Evolutionary conservation across 2,797 vertebrate species (phyloP).

Genomic region (Crotalus adamanteus): DNA sequence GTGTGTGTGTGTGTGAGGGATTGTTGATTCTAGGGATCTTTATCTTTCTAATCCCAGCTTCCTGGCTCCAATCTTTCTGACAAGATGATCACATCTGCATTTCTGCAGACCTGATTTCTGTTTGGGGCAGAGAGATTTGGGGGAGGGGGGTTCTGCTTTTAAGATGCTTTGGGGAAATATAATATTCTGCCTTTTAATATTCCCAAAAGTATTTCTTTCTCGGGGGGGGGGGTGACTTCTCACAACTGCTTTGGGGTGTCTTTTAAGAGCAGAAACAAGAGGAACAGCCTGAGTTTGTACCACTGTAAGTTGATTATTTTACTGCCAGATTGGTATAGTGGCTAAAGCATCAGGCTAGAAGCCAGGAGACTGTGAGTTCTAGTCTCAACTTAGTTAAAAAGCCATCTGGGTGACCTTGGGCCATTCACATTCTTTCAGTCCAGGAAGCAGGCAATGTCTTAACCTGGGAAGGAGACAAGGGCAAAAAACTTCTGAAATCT

Average conservation of each 20-base stretch:
- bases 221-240: too few relatives aligned
- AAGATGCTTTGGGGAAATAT: too few relatives aligned
- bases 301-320: neutral
- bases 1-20: too few relatives aligned
- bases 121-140: too few relatives aligned
- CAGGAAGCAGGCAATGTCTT: neutral
- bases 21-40: too few relatives aligned
- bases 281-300: neutral
- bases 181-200: too few relatives aligned
- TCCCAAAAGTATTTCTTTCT: too few relatives aligned
- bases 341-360: neutral
- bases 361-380: neutral
- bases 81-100: too few relatives aligned
- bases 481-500: neutral
- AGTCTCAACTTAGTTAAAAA: neutral
- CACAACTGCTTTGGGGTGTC: neutral
- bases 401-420: neutral
- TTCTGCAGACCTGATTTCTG: too few relatives aligned
- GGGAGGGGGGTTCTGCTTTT: too few relatives aligned
- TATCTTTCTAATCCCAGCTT: too few relatives aligned
- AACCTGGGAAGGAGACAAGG: neutral
- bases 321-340: neutral
- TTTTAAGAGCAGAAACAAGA: neutral
- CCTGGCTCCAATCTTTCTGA: too few relatives aligned
- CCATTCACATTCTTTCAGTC: neutral